Base-by-base conservation (phyloP, 2,797 vertebrate genomes). In the Coranthus polyacanthus region DNA sequence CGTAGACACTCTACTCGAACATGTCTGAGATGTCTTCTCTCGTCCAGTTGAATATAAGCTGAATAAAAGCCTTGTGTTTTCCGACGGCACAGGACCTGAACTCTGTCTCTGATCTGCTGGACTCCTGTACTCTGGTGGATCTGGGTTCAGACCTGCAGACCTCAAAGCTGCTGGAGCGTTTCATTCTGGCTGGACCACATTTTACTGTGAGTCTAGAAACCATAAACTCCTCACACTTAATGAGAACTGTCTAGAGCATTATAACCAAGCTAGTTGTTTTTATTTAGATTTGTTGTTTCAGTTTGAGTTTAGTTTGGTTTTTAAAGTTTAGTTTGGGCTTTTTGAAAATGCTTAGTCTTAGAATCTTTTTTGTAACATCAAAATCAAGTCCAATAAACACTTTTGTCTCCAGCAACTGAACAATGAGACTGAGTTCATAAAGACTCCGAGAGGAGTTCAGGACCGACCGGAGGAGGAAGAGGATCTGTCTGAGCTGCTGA, bases 1-100 rank as follows among this genome's bases (percentile, higher is more conserved):
- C n/a, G n/a, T n/a, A n/a, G n/a, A n/a, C n/a, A n/a, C n/a, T n/a
- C n/a, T n/a, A n/a, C n/a, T n/a, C n/a, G n/a, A 29, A 3, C 26
- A 29, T 29, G 26, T 6, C 26, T n/a, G n/a, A n/a, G n/a, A n/a
- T n/a, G n/a, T n/a, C n/a, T n/a, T n/a, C n/a, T n/a, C n/a, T n/a
- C 5, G 13, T 39, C 13, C 13, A 39, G 13, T n/a, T 39, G 13
- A 39, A 3, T 6, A 15, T 15, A 36, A 12, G 34, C 26, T n/a
- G 4, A 15, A n/a, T 0, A 15, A 21, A 9, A 17, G 12, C 2
- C 42, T 6, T 21, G 2, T 67, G 13, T 62, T 52, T 87, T 75
- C 82, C 98, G 97, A 94, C 93, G 32, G 74, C 80, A n/a, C 81
- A 77, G 79, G 94, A 92, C 75, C 77, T 97, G 69, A 90, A 92